Evolutionary conservation across 2,797 vertebrate species (phyloP), one percentile per base, ranked within the genome.

Genomic region (Sphenopsis melanotis): DNA sequence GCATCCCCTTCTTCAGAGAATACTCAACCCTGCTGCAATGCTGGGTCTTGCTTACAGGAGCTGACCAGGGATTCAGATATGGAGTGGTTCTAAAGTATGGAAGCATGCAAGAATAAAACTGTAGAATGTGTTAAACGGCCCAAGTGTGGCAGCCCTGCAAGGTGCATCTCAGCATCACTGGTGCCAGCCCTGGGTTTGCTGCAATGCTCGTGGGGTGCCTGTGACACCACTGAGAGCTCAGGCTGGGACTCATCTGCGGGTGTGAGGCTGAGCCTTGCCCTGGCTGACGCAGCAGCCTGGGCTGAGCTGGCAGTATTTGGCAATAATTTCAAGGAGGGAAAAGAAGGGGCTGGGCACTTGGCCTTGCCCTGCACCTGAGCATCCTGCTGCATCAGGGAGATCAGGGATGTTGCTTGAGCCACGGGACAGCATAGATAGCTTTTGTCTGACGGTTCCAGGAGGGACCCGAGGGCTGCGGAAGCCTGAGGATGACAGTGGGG

Each of bases 321-420:
- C 12, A 11, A 1, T 36, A 19, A 56, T 66, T 70, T 71, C 21
- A 70, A 50, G 69, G 52, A 53, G 16, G 15, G 42, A 87, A 89
- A 41, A 8, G 2, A 26, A 32, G 10, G 56, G 18, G 4, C 34
- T 4, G 27, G 41, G 32, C 1, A 1, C 27, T 56, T 3, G 6
- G 66, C 47, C 10, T 0, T 18, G 19, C 22, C 56, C 61, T 61
- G 4, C 7, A 6, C 19, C 44, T 30, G 81, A 64, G 34, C n/a
- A 41, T 29, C 0, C 32, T 7, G 59, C n/a, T 47, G n/a, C 1
- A 0, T 12, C 63, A 4, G 0, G 0, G 72, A 36, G 29, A 29
- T 20, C 3, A 3, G 5, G 21, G 60, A 6, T 39, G 64, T 47
- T 29, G 34, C 37, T 49, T 41, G 46, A 27, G 55, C 42, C 20